phyloP scores from a whole-genome alignment of 2,113 vertebrate species.

The Datnioides undecimradiatus region DNA sequence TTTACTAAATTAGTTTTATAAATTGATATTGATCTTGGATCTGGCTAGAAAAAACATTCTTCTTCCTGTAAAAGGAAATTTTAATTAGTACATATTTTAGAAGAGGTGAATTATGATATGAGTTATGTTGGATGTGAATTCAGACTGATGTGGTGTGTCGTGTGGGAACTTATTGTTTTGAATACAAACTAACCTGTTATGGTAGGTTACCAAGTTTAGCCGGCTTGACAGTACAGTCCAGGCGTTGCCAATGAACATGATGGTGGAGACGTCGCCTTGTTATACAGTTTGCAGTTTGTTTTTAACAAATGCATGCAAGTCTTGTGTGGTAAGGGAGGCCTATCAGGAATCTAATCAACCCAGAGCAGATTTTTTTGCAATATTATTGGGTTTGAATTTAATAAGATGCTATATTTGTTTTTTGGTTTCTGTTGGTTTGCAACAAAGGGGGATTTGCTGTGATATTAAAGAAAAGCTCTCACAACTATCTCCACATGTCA shows the following conservation, averaged over 20 bases:
- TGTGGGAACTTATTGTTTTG: slow-evolving; percentile 11
- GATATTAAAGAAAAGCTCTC: too few species aligned
- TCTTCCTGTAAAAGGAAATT: not conserved
- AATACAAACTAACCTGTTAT: not conserved
- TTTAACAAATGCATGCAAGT: not conserved
- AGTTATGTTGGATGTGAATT: not conserved
- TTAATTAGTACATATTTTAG: not conserved
- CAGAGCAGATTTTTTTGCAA: too few species aligned
- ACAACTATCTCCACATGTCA: too few species aligned
- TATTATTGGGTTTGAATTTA: too few species aligned
- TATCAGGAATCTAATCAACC: not conserved
- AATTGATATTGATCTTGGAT: not conserved
- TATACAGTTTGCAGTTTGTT: not conserved
- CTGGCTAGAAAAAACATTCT: not conserved
- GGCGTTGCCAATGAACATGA: not conserved
- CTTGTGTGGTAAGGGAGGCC: not conserved
- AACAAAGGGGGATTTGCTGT: too few species aligned
- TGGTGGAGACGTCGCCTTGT: not conserved
- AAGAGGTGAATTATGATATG: not conserved
- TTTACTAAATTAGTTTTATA: not conserved
- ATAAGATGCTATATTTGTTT: too few species aligned
- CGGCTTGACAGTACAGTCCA: not conserved
- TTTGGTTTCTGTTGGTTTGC: too few species aligned
- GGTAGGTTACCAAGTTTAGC: not conserved
- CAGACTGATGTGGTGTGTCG: not conserved